A percentile compares a stretch with the other conserved stretches of the same genome.
These are phyloP conservation scores for Mesodorylaimus sp. DNA, from an alignment of 2,888 invertebrate genomes.

Conservation along the genomic window DNA sequence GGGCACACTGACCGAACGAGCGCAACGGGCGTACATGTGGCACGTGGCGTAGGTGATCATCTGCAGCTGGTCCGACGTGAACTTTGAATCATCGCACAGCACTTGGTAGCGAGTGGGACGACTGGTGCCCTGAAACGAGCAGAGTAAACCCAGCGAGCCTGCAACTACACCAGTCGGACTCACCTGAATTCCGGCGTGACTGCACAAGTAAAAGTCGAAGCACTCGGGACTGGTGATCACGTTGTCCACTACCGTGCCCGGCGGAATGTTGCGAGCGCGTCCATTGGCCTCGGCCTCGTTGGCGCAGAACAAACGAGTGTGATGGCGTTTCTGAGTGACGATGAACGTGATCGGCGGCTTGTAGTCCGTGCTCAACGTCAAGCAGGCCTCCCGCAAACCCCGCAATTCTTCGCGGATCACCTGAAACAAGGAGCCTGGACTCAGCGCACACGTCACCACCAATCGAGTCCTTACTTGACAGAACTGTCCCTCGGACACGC, in stretches of 20 bases:
- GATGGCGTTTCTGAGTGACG: conserved; percentile 15
- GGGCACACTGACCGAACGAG: too few relatives aligned
- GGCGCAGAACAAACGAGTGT: conserved; percentile 12
- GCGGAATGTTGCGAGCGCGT: conserved; percentile 3
- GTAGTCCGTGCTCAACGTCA: conserved; percentile 21
- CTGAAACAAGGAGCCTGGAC: conserved; percentile 6
- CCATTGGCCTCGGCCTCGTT: conserved; percentile 8
- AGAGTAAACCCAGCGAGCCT: too few relatives aligned
- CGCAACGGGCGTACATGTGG: too few relatives aligned
- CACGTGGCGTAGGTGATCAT: too few relatives aligned
- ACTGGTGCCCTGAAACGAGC: too few relatives aligned
- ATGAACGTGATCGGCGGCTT: conserved; percentile 22
- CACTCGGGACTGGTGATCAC: conserved; percentile 20
- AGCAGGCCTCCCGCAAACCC: conserved; percentile 23
- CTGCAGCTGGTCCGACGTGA: too few relatives aligned
- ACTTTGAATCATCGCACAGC: too few relatives aligned
- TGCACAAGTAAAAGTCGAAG: conserved; percentile 25
- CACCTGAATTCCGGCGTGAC: conserved; percentile 19
- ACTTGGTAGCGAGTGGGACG: too few relatives aligned
- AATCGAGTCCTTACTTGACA: conserved; percentile 20
- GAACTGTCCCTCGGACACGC: conserved; percentile 27
- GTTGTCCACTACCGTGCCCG: conserved; percentile 18
- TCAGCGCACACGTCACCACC: too few relatives aligned
- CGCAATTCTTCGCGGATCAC: conserved; percentile 23
- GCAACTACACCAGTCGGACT: too few relatives aligned